Base-by-base conservation (phyloP, 2,888 invertebrate species). In the Homarus gammarus region DNA sequence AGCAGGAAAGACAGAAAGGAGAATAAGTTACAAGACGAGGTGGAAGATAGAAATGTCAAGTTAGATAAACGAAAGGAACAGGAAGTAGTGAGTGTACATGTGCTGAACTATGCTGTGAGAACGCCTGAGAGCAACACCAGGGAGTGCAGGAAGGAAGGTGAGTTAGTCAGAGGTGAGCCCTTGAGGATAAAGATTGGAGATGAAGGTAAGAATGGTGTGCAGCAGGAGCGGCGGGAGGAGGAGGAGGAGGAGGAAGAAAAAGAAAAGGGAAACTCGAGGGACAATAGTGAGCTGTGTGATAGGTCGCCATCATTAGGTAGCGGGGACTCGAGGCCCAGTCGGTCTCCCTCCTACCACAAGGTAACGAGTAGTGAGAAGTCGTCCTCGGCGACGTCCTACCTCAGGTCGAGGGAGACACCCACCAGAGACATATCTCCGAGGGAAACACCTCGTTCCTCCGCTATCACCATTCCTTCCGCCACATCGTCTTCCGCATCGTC, bases 341-440 rank as follows among this genome's bases (percentile, higher is more conserved):
- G 75, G 49, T 88, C 88, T 15, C 88, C 77, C 31, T 88, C 88
- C 27, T 88, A 88, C 73, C 88, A 88, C 51, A 78, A 88, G 75
- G 88, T 88, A 61, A 88, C 88, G 12, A 83, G 88, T n/a, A 88
- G 88, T 38, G 88, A 88, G 51, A 83, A 83, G 83, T 83, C 82
- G 44, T 87, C 87, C 61, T 83, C 88, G 33, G 33, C 73, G 36
- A 61, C 72, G 31, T 44, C 72, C 44, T 81, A 82, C 81, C 73
- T 81, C 61, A 68, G 44, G 77, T 33, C 64, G 33, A 49, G 64
- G 27, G 77, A 75, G 22, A 75, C 83, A 36, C 83, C 77, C 64
- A 36, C 73, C 44, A 49, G 75, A 77, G 73, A 87, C 73, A 27
- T 77, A 22, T 64, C 81, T 27, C 27, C 72, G 27, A 22, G 38